Evolutionary conservation across 2,888 invertebrate genomes (phyloP).

Genomic region (Acronicta psi): DNA sequence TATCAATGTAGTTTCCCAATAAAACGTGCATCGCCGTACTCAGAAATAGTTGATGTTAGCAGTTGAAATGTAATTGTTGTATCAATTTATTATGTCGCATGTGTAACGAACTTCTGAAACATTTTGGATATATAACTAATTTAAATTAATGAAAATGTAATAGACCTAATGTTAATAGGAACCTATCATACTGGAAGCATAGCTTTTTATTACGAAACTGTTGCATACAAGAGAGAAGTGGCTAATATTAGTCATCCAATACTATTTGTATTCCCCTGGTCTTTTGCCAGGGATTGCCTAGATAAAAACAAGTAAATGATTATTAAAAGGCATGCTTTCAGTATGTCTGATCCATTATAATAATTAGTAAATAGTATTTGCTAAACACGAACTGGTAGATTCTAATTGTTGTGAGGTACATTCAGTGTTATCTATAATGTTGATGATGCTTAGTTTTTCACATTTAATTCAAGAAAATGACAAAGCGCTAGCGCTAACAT

Average conservation of each 20-base stretch:
- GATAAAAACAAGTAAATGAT: slow-evolving; percentile 14
- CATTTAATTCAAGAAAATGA: slow-evolving; percentile 8
- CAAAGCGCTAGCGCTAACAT: slow-evolving; percentile 23
- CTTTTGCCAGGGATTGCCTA: background rate
- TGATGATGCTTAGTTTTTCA: slow-evolving; percentile 52
- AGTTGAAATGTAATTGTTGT: slow-evolving; percentile 50
- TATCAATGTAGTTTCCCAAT: slow-evolving; percentile 27
- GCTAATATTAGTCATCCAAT: slow-evolving; percentile 9
- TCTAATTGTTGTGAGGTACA: slow-evolving; percentile 72
- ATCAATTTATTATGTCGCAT: slow-evolving; percentile 55
- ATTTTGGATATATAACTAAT: slow-evolving; percentile 36
- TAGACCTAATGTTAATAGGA: slow-evolving; percentile 36
- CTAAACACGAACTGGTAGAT: slow-evolving; percentile 64
- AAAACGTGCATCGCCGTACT: slow-evolving; percentile 33
- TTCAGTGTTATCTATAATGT: slow-evolving; percentile 65
- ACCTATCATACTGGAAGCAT: slow-evolving; percentile 37
- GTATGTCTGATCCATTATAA: slow-evolving; percentile 24
- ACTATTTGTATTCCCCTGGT: background rate
- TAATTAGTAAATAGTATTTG: slow-evolving; percentile 50
- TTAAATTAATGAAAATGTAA: slow-evolving; percentile 40
- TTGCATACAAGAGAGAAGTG: slow-evolving; percentile 4
- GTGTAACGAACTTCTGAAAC: slow-evolving; percentile 51
- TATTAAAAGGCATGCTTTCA: slow-evolving; percentile 33
- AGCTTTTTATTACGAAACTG: slow-evolving; percentile 6
- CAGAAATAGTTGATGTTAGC: slow-evolving; percentile 51